phyloP scores from a whole-genome alignment of 1,140 invertebrate species.

The Ceratina calcarata region DNA sequence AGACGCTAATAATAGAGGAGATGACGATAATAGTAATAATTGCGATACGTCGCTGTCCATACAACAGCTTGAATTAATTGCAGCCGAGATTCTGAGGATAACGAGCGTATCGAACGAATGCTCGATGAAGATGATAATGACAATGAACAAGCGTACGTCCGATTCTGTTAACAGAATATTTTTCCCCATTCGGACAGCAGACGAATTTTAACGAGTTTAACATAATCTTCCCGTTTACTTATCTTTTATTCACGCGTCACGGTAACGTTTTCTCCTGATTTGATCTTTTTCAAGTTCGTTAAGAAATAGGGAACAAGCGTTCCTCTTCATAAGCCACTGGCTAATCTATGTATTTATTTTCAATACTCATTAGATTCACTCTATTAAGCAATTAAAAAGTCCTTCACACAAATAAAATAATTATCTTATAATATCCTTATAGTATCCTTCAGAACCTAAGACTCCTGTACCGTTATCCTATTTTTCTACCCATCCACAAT shows the following conservation, averaged over 20 bases:
- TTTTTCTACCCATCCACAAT: too few relatives aligned
- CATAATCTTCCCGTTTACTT: too few relatives aligned
- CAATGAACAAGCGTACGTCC: background rate
- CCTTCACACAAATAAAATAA: too few relatives aligned
- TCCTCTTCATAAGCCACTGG: too few relatives aligned
- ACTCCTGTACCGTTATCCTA: too few relatives aligned
- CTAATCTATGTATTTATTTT: too few relatives aligned
- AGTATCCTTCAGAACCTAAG: too few relatives aligned
- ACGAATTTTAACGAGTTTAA: too few relatives aligned
- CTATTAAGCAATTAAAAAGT: too few relatives aligned
- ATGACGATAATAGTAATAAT: conserved; percentile 61
- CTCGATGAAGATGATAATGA: conserved; percentile 6
- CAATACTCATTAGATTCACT: too few relatives aligned
- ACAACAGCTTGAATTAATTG: conserved; percentile 38
- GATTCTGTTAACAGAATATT: background rate
- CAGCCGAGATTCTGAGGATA: conserved; percentile 25
- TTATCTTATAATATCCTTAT: too few relatives aligned
- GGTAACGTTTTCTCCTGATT: background rate
- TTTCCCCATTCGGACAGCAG: background rate
- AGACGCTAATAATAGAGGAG: conserved; percentile 47
- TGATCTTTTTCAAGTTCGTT: background rate
- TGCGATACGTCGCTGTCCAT: conserved; percentile 11
- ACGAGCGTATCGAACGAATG: background rate
- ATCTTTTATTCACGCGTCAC: background rate
- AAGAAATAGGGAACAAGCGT: too few relatives aligned